Base-by-base conservation (phyloP, 1,140 invertebrate genomes). In the Neodiprion lecontei region DNA sequence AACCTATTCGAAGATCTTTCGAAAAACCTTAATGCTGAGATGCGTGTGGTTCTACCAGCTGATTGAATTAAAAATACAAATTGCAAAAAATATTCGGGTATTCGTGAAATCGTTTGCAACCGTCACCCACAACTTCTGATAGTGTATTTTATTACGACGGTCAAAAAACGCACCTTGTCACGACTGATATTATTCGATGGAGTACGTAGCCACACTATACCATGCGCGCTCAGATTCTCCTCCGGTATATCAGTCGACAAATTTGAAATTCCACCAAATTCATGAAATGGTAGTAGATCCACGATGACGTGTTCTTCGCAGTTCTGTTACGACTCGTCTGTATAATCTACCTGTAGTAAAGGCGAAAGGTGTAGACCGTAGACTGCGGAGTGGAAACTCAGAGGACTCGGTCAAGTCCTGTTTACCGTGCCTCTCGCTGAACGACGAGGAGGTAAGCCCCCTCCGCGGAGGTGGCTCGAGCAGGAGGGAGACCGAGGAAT, bases 371-470 rank as follows among this genome's bases (percentile, higher is more conserved):
- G 53, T 12, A 61, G 53, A 61, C 53, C 53, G 53, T 61, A 61
- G 53, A 61, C 53, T 61, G 53, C n/a, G n/a, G 53, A 61, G 53
- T 61, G 11, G 53, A 61, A 17, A 17, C 53, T 12, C 7, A 61
- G 53, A 61, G 53, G 53, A 61, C 53, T 61, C 53, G 53, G 53
- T 61, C 53, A 61, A 61, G 53, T 61, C 53, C 53, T 61, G 53
- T 61, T 61, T 61, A 61, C 53, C 53, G 53, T 61, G n/a, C 53
- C 53, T 12, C 53, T 61, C 53, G 53, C 53, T 61, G 53, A 12
- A 61, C 53, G 53, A 17, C 53, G 53, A 61, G 53, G n/a, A 61
- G n/a, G 11, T 14, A 61, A 9, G 4, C 8, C 53, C 53, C 53
- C 53, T 61, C 53, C 53, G n/a, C 53, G 7, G 11, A 17, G 53